phyloP scores from a whole-genome alignment of 2,113 vertebrate species.

The Campylorhamphus procurvoides region DNA sequence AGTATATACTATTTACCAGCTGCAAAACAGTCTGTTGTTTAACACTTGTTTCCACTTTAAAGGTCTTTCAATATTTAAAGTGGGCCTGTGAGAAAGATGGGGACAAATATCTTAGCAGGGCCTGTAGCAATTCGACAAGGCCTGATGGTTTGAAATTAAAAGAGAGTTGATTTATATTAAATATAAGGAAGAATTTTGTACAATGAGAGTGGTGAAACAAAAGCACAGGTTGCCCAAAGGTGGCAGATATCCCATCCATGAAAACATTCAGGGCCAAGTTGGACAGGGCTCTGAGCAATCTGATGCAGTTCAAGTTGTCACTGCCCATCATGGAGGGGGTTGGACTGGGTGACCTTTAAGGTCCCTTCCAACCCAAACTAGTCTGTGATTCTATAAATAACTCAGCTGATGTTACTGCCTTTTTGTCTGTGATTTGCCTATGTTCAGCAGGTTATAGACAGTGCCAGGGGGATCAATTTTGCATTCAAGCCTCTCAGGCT shows the following conservation, averaged over 20 bases:
- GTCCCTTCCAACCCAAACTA: neutral
- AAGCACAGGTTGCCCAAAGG: neutral
- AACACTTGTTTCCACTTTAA: neutral
- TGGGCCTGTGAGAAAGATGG: neutral
- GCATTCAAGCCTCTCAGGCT: neutral
- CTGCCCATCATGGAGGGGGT: neutral
- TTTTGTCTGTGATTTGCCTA: neutral
- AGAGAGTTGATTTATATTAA: neutral
- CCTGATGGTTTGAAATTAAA: neutral
- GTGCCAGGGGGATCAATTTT: neutral
- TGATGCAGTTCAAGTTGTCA: neutral
- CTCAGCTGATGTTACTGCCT: neutral
- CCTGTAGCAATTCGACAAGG: neutral
- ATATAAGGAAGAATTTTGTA: neutral
- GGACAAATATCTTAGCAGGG: neutral
- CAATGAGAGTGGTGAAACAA: neutral
- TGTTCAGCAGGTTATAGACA: neutral
- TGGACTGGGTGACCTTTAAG: neutral
- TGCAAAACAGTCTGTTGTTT: neutral
- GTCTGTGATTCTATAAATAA: neutral
- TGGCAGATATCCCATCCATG: neutral
- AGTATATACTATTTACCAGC: neutral
- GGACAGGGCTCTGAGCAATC: neutral
- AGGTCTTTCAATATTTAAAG: neutral
- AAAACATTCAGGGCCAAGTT: neutral